Evolutionary conservation across 2,797 vertebrate genomes (phyloP), one percentile per base, ranked within the genome.

Genomic region (Podarcis lilfordi): DNA sequence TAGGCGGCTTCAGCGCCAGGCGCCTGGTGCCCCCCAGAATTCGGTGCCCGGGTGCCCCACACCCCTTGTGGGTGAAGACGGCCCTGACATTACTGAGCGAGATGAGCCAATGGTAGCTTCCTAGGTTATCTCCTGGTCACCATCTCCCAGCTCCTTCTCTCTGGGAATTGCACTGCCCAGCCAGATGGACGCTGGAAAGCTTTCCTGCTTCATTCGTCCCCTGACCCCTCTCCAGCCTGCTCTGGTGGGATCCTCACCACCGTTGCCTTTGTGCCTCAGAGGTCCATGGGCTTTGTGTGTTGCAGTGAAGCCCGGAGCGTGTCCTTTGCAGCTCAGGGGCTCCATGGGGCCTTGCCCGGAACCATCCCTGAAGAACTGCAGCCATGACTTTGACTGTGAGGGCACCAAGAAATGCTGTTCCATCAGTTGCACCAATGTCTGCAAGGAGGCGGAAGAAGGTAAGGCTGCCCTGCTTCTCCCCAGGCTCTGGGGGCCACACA

Each of bases 371-470:
- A 40, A 86, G 78, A 10, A 37, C 37, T 92, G 92, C 0, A 43
- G 72, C 32, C 43, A n/a, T 0, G 59, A 92, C 75, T 40, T 64
- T 0, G 92, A 92, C 89, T 93, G 93, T 25, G 69, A 76, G 13
- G 3, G 19, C 15, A 81, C 87, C 17, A 66, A 93, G 87, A 88
- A 81, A 45, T 93, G 93, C 81, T 88, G 85, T 61, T 37, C 1
- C 55, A 64, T 7, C 0, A 0, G 88, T 59, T 92, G 93, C 0
- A 10, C 40, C 50, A 69, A 0, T 0, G 0, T 82, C 82, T 94
- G 92, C 55, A 0, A 1, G 43, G 27, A 43, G 3, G 69, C 89
- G 0, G 32, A 50, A 0, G 43, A 75, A 75, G 89, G 85, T 87
- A n/a, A 55, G 82, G 13, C 5, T 27, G 23, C 10, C 64, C 1